Evolutionary conservation across 2,888 invertebrate species (phyloP), one percentile per base, ranked within the genome.

Genomic region (Alitta virens): DNA sequence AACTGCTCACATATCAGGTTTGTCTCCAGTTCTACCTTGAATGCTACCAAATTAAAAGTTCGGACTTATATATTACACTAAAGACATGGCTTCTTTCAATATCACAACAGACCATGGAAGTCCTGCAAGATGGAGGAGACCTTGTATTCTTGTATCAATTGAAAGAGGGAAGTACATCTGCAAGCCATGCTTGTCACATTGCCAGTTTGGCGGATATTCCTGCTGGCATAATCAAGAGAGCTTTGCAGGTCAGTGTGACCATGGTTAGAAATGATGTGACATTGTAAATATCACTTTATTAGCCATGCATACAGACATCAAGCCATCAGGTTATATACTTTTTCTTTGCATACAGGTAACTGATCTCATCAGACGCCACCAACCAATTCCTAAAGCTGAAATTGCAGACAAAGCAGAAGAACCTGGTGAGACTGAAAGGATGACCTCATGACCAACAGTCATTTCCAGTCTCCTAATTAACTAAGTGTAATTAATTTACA

Each of bases 121-220:
- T 86, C 72, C 74, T 87, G n/a, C 72, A 86, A 14, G 79, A 83
- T 59, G 83, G 86, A 54, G 85, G 85, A 23, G 84, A 85, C 63
- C 83, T 91, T 16, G 86, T 89, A 2, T 90, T 89, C 75, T 82
- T 91, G 49, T 89, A 87, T 80, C 87, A 88, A 65, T 78, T 90
- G 52, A 82, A 83, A 2, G 85, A 85, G 56, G 91, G 91, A 14
- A 76, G 83, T 53, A 86, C 86, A 0, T 80, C 82, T 21, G 78
- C 82, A 53, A 90, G 91, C 79, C 88, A 87, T 76, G 90, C 91
- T 14, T 85, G 85, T 60, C 85, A 86, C 52, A 87, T 89, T 52
- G 90, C 91, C 0, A 81, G 79, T 16, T 83, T 84, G 57, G 85
- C 86, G 56, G 90, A 89, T 0, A 77, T 90, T 5, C 82, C 85